Conservation (phyloP, 2,113 vertebrate genomes). For the Turdus rufiventris region DNA sequence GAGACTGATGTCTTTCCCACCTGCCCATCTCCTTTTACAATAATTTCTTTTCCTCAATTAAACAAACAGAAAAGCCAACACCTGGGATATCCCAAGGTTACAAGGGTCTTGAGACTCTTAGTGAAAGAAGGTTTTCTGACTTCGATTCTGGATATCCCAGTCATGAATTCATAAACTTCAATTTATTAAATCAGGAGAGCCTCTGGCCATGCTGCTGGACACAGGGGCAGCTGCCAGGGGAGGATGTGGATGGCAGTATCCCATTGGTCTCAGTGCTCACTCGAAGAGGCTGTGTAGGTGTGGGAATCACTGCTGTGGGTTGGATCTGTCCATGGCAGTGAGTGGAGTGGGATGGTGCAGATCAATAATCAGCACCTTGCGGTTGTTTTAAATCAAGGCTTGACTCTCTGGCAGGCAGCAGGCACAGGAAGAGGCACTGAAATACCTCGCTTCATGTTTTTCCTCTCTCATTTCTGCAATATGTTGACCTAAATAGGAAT, state of each 20-base stretch:
- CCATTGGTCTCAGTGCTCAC: neutral
- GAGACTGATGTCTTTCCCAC: neutral
- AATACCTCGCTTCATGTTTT: neutral
- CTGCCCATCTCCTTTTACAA: neutral
- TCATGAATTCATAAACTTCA: neutral
- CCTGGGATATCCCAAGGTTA: neutral
- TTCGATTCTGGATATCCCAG: neutral
- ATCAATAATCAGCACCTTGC: conserved; percentile 9
- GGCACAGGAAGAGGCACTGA: neutral
- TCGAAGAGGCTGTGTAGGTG: neutral
- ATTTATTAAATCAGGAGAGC: neutral
- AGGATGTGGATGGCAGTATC: neutral
- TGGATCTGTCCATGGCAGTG: neutral
- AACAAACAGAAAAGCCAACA: neutral
- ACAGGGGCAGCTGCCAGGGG: fast-evolving
- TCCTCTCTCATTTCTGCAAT: neutral
- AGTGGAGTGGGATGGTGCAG: neutral
- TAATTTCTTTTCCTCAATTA: neutral
- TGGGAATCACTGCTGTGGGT: conserved; percentile 29
- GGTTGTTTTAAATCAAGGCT: neutral
- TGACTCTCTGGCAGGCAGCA: neutral
- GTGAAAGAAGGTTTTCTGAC: neutral
- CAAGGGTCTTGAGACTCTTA: neutral
- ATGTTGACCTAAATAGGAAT: neutral
- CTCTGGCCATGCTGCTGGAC: neutral